phyloP scores from a whole-genome alignment of 2,113 vertebrate genomes.

The Anhinga anhinga region DNA sequence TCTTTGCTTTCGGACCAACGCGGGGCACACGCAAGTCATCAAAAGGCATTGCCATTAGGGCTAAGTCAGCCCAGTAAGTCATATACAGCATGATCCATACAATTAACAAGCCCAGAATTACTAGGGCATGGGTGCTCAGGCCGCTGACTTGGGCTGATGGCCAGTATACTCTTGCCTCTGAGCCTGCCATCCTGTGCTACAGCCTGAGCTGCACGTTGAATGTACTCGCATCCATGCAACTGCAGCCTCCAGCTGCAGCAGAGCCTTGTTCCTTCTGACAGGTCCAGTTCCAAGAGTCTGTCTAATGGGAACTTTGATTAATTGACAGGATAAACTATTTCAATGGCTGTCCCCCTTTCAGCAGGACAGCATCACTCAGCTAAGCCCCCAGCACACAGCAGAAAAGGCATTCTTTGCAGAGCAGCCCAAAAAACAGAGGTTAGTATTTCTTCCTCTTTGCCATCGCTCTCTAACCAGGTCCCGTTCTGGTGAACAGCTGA shows the following conservation, averaged over 20 bases:
- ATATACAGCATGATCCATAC: fast-evolving
- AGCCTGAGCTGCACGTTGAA: background rate
- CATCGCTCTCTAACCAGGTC: background rate
- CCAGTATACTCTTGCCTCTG: background rate
- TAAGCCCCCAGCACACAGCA: background rate
- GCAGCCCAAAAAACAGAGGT: background rate
- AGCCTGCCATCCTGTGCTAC: background rate
- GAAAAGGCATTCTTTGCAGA: background rate
- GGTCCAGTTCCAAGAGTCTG: background rate
- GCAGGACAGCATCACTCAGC: background rate
- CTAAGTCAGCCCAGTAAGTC: background rate
- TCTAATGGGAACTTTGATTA: background rate
- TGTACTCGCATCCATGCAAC: background rate
- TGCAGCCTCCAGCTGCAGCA: background rate
- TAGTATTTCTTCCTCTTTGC: background rate
- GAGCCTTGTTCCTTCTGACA: background rate
- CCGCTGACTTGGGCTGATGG: background rate
- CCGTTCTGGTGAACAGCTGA: background rate
- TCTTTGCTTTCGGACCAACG: background rate
- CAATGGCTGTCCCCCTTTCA: background rate
- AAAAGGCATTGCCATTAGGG: background rate
- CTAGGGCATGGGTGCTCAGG: background rate
- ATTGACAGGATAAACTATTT: background rate
- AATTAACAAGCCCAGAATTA: background rate
- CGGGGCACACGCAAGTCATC: background rate